Conservation (phyloP, 2,113 vertebrate genomes). For the Nanorana parkeri region DNA sequence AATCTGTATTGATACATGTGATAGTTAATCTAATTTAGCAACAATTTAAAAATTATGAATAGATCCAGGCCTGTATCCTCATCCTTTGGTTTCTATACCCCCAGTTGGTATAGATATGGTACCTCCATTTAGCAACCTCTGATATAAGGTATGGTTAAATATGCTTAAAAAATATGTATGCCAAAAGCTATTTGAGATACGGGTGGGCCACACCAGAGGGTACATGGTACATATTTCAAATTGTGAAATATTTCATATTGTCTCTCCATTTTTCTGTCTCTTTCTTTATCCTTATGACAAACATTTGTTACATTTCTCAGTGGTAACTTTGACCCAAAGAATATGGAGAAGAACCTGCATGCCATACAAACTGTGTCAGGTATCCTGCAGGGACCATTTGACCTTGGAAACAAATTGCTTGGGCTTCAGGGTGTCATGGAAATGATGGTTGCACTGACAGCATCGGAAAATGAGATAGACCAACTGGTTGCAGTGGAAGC, state of each 20-base stretch:
- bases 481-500: slow-evolving; percentile 96
- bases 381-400: slow-evolving; percentile 92
- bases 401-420: slow-evolving; percentile 88
- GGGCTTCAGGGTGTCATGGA: slow-evolving; percentile 94
- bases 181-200: too few species aligned
- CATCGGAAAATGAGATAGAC: slow-evolving; percentile 90
- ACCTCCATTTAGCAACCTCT: too few species aligned
- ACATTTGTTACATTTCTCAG: slow-evolving; percentile 66
- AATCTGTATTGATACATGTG: too few species aligned
- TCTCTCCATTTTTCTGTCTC: neutral
- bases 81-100: too few species aligned
- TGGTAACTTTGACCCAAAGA: slow-evolving; percentile 90
- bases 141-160: too few species aligned
- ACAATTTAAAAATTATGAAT: too few species aligned
- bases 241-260: neutral
- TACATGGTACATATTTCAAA: too few species aligned
- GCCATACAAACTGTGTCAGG: slow-evolving; percentile 93
- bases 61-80: too few species aligned
- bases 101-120: too few species aligned
- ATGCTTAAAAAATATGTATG: too few species aligned
- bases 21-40: too few species aligned
- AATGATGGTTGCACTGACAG: slow-evolving; percentile 96
- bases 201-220: too few species aligned
- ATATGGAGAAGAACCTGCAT: slow-evolving; percentile 96
- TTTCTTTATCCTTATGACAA: neutral